A percentile compares a stretch with the other conserved stretches of the same genome.
These are phyloP conservation scores for Agrilus mali DNA, from an alignment of 2,888 invertebrate species.

Conservation along the genomic window DNA sequence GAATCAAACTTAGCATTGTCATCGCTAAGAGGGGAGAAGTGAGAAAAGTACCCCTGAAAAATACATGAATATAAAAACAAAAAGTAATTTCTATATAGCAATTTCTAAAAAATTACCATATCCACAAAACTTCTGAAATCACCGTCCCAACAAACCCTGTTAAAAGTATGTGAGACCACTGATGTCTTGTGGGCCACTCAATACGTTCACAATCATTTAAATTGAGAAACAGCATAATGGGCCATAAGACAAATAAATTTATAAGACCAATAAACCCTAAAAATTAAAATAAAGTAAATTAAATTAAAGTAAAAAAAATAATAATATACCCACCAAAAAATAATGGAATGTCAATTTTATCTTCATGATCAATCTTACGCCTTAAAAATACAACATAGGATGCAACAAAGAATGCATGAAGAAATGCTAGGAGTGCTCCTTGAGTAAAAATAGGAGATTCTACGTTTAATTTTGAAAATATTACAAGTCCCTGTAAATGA, in stretches of 20 bases:
- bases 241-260: slow-evolving; percentile 80
- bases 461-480: slow-evolving; percentile 55
- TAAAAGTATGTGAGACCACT: slow-evolving; percentile 66
- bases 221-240: slow-evolving; percentile 76
- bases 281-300: slow-evolving; percentile 15
- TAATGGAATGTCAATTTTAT: slow-evolving; percentile 87
- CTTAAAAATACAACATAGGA: slow-evolving; percentile 79
- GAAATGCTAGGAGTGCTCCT: slow-evolving; percentile 69
- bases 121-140: slow-evolving; percentile 82
- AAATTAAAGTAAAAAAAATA: background rate
- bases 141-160: slow-evolving; percentile 88
- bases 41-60: slow-evolving; percentile 79
- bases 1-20: slow-evolving; percentile 69
- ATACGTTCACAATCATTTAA: slow-evolving; percentile 71
- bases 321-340: slow-evolving; percentile 68
- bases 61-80: background rate
- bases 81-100: background rate
- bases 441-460: slow-evolving; percentile 52
- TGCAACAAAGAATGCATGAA: slow-evolving; percentile 83
- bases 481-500: slow-evolving; percentile 55
- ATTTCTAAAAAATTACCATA: slow-evolving; percentile 55
- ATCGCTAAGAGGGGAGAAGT: slow-evolving; percentile 87
- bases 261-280: slow-evolving; percentile 89
- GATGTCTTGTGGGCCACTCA: slow-evolving; percentile 69
- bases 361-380: slow-evolving; percentile 79